A percentile compares a stretch with the other conserved stretches of the same genome.
Evolutionary conservation across 1,140 invertebrate species (phyloP).

Genomic region (Aphis craccivora): DNA sequence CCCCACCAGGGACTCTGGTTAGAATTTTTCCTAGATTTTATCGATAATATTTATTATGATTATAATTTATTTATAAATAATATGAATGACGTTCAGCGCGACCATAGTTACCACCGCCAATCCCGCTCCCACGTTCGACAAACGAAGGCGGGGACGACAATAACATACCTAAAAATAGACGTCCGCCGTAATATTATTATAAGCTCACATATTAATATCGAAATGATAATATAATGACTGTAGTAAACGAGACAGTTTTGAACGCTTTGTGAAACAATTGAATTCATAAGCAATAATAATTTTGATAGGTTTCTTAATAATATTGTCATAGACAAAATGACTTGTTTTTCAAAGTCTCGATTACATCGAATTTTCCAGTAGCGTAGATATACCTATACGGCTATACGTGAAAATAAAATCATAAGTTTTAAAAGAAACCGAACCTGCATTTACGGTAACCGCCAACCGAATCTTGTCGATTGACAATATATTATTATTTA

Average conservation of each 20-base stretch:
- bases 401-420: background rate
- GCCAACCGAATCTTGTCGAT: background rate
- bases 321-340: background rate
- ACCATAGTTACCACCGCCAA: background rate
- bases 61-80: background rate
- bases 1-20: slow-evolving; percentile 69
- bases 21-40: background rate
- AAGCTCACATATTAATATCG: background rate
- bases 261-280: background rate
- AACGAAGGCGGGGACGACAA: background rate
- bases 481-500: background rate
- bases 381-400: too few relatives aligned
- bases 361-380: too few relatives aligned
- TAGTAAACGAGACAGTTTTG: background rate
- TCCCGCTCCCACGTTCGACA: background rate
- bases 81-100: background rate
- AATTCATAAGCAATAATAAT: background rate
- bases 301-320: background rate
- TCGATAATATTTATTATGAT: background rate
- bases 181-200: background rate
- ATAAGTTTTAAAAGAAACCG: background rate
- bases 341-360: background rate
- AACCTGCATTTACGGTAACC: background rate
- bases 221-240: background rate
- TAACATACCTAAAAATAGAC: background rate